Evolutionary conservation across 2,888 invertebrate genomes (phyloP).

Genomic region (Eulithis testata): DNA sequence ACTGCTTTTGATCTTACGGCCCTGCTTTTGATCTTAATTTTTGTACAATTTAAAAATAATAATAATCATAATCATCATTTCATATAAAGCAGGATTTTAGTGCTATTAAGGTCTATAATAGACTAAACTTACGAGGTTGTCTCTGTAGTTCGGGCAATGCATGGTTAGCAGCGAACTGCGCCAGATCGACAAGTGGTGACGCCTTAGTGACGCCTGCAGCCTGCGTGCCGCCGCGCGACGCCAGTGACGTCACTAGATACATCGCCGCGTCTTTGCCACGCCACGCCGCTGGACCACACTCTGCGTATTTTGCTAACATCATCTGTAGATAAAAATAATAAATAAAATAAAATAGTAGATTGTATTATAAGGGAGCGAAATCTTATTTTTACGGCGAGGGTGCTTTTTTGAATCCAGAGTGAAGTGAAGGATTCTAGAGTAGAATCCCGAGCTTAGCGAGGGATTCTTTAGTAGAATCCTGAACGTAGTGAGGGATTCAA

Average conservation of each 20-base stretch:
- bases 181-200: conserved; percentile 94
- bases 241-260: conserved; percentile 97
- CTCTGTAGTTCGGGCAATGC: conserved; percentile 92
- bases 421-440: too few relatives aligned
- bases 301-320: conserved; percentile 91
- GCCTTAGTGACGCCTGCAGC: conserved; percentile 96
- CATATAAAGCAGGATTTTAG: too few relatives aligned
- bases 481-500: too few relatives aligned
- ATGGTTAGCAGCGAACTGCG: conserved; percentile 94
- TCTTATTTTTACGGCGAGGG: too few relatives aligned
- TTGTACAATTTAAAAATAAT: too few relatives aligned
- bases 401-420: too few relatives aligned
- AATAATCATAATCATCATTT: too few relatives aligned
- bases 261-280: conserved; percentile 97
- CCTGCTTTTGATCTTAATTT: too few relatives aligned
- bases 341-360: not conserved
- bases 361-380: too few relatives aligned
- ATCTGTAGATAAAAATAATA: conserved; percentile 66
- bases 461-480: too few relatives aligned
- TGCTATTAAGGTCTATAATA: not conserved
- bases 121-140: conserved; percentile 66
- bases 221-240: conserved; percentile 94
- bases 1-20: too few relatives aligned
- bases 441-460: too few relatives aligned
- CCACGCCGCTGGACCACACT: conserved; percentile 93